Evolutionary conservation across 64 coral and sea anemone species (phyloP).

Genomic region (Pachyseris speciosa): DNA sequence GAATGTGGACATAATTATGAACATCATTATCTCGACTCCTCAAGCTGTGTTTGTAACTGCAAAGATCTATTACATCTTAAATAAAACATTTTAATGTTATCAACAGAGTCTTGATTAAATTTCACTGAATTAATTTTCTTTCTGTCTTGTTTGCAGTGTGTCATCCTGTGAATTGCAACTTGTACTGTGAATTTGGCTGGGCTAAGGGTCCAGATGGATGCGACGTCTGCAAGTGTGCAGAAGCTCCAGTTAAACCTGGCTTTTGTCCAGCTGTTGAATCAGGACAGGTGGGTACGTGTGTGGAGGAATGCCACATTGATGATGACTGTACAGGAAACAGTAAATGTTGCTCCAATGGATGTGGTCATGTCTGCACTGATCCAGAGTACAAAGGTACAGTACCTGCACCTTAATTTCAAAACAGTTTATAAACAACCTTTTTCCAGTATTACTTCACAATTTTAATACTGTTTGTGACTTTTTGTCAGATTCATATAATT

Average conservation of each 20-base stretch:
- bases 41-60: no score
- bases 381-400: constrained; percentile 77
- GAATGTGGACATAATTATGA: no score
- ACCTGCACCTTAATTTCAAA: neutral
- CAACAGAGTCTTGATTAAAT: no score
- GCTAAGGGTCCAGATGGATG: constrained; percentile 70
- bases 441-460: no score
- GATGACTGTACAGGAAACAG: constrained; percentile 51
- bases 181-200: constrained; percentile 90
- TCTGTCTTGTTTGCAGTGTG: constrained; percentile 40
- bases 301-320: constrained; percentile 45
- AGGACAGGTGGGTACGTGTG: neutral
- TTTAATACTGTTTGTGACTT: no score
- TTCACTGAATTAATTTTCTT: neutral
- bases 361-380: constrained; percentile 39
- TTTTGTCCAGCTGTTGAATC: constrained; percentile 42
- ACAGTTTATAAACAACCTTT: neutral
- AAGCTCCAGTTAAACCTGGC: constrained; percentile 53
- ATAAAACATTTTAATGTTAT: no score
- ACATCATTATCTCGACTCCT: no score
- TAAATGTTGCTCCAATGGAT: constrained; percentile 78
- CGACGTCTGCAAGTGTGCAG: constrained; percentile 55
- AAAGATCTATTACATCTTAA: no score
- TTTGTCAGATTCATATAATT: no score
- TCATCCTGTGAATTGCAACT: constrained; percentile 58